Conservation (phyloP, 2,797 vertebrate genomes). For the Anguilla pacifica region DNA sequence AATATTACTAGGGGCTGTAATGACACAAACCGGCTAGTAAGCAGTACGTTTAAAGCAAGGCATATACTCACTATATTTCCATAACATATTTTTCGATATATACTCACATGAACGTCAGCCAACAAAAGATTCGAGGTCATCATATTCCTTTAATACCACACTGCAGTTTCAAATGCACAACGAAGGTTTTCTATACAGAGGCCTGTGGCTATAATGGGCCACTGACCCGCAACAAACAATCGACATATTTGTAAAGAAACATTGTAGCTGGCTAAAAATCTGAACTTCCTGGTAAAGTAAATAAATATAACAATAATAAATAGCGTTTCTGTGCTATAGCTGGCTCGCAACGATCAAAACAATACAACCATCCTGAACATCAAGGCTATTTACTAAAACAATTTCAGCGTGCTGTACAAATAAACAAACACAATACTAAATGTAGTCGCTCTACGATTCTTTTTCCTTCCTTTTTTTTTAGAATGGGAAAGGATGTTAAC, state of each 20-base stretch:
- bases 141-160: conserved; percentile 1
- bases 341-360: conserved; percentile 13
- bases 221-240: not conserved
- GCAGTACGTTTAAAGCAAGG: not conserved
- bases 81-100: not conserved
- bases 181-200: conserved; percentile 10
- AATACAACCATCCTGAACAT: not conserved
- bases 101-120: not conserved
- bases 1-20: not conserved
- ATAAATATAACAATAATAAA: conserved; percentile 2
- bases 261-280: not conserved
- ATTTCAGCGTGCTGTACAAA: not conserved
- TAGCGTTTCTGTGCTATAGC: not conserved
- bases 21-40: not conserved
- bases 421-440: not conserved
- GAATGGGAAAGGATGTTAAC: conserved; percentile 29
- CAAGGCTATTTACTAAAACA: not conserved
- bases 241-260: not conserved
- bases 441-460: not conserved
- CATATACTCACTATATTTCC: not conserved
- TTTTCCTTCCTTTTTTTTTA: not conserved
- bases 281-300: conserved; percentile 27
- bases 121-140: conserved; percentile 18
- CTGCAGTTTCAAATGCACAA: conserved; percentile 24
- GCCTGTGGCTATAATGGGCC: not conserved